Percentiles rank a stretch among this genome's conserved stretches.
Conservation (phyloP, 2,113 vertebrate genomes). For the Verasper variegatus region DNA sequence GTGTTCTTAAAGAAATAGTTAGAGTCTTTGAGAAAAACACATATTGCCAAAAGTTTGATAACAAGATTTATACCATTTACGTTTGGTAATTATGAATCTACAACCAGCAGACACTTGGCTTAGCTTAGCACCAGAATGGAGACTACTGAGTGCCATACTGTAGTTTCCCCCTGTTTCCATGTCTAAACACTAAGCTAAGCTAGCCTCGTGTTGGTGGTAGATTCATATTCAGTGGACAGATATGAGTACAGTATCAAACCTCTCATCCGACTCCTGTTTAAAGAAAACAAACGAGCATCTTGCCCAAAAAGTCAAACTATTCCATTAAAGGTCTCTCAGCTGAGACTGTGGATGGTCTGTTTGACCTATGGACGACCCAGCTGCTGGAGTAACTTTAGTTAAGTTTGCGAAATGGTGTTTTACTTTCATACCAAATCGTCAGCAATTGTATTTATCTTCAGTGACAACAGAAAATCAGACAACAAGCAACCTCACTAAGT, state of each 20-base stretch:
- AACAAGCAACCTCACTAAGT: constrained; percentile 4
- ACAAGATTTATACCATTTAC: neutral
- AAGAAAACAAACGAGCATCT: neutral
- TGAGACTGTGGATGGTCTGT: neutral
- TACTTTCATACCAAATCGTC: neutral
- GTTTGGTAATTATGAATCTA: neutral
- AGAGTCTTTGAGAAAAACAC: neutral
- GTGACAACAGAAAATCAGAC: neutral
- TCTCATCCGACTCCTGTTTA: neutral
- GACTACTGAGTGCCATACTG: too few species aligned
- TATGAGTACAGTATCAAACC: neutral
- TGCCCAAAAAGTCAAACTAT: neutral
- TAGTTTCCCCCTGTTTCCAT: too few species aligned
- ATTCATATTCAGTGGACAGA: too few species aligned
- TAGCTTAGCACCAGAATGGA: neutral
- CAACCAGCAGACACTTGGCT: too few species aligned
- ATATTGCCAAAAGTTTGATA: neutral
- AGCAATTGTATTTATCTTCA: constrained; percentile 9
- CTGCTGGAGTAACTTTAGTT: too few species aligned
- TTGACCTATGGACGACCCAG: neutral
- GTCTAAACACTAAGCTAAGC: too few species aligned
- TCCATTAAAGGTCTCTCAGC: neutral
- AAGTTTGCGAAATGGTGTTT: neutral
- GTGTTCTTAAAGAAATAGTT: neutral
- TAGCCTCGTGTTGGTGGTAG: too few species aligned